A percentile compares a stretch with the other conserved stretches of the same genome.
Conservation (phyloP, 2,113 vertebrate species). For the Aldabrachelys gigantea region DNA sequence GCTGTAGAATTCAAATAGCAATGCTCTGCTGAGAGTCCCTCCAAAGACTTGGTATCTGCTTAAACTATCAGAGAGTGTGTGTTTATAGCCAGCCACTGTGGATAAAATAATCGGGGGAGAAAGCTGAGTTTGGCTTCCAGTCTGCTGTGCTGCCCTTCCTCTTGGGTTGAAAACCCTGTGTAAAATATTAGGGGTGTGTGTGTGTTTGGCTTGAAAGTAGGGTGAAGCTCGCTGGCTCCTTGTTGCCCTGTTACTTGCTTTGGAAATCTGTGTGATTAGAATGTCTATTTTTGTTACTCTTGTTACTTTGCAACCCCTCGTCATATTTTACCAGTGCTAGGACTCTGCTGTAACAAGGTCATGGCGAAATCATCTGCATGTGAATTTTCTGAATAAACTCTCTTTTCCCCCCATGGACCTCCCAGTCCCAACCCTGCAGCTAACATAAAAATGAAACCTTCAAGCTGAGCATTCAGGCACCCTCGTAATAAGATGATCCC, state of each 20-base stretch:
- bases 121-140: neutral
- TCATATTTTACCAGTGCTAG: neutral
- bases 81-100: neutral
- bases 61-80: neutral
- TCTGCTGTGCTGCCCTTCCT: neutral
- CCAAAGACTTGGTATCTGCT: neutral
- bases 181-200: neutral
- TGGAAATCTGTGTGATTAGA: neutral
- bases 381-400: neutral
- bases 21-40: neutral
- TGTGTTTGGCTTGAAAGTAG: neutral
- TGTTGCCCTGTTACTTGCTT: neutral
- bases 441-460: neutral
- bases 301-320: neutral
- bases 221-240: neutral
- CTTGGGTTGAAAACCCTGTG: neutral
- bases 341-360: neutral
- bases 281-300: neutral
- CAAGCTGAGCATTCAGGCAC: neutral
- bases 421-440: neutral
- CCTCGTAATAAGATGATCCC: neutral
- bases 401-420: neutral
- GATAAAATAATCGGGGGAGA: neutral
- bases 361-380: neutral
- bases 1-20: neutral